phyloP scores from a whole-genome alignment of 2,888 invertebrate species.

The Chymomyza procnemis region DNA sequence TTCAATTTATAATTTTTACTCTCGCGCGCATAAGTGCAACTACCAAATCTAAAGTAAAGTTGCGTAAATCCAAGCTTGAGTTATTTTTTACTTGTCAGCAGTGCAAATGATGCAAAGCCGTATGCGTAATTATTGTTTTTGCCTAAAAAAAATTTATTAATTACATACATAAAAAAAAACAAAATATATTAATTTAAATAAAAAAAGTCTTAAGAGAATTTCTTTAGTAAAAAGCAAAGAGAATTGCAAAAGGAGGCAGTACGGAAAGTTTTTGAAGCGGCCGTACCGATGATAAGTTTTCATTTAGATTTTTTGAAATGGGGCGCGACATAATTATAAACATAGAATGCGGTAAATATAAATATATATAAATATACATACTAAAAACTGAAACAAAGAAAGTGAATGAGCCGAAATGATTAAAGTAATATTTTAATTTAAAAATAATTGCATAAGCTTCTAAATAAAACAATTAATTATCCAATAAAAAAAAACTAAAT shows the following conservation, averaged over 20 bases:
- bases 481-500: slow-evolving; percentile 53
- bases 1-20: slow-evolving; percentile 3
- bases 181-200: slow-evolving; percentile 23
- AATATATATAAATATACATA: slow-evolving; percentile 41
- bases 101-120: neutral
- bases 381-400: slow-evolving; percentile 36
- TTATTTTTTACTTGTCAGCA: slow-evolving; percentile 45
- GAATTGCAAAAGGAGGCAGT: slow-evolving; percentile 23
- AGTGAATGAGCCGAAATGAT: slow-evolving; percentile 54
- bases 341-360: slow-evolving; percentile 40
- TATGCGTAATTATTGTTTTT: slow-evolving; percentile 39
- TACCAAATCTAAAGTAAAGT: slow-evolving; percentile 32
- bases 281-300: slow-evolving; percentile 42
- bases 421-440: slow-evolving; percentile 74
- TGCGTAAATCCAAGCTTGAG: slow-evolving; percentile 13
- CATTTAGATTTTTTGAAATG: slow-evolving; percentile 34
- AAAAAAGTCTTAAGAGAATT: slow-evolving; percentile 40
- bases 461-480: slow-evolving; percentile 73
- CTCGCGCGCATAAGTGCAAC: slow-evolving; percentile 8
- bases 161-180: slow-evolving; percentile 58
- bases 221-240: slow-evolving; percentile 19
- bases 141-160: slow-evolving; percentile 63
- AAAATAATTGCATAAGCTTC: slow-evolving; percentile 56
- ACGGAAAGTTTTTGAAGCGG: slow-evolving; percentile 17
- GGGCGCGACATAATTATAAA: slow-evolving; percentile 40